Evolutionary conservation across 2,113 vertebrate species (phyloP), one percentile per base, ranked within the genome.

Genomic region (Arenaria interpres): DNA sequence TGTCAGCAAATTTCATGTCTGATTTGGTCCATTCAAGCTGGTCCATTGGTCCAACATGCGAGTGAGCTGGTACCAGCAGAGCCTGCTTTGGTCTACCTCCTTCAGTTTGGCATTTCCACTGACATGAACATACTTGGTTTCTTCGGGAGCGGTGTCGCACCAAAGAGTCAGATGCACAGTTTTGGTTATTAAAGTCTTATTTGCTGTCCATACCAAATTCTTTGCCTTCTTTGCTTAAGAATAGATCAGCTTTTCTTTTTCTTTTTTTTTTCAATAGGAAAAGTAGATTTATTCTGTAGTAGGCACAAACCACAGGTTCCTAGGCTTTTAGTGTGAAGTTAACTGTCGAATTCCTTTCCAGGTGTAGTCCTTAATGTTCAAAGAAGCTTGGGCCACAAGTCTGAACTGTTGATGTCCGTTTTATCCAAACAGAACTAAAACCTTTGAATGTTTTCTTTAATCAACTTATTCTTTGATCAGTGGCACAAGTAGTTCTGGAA

Each of bases 391-490:
- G 88, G 25, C 64, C 15, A 21, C 32, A 53, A 69, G 76, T 71
- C 56, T 3, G 3, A 74, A 84, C 48, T 72, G 21, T 75, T 90
- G n/a, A 54, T 90, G n/a, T 66, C 25, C 87, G 11, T 48, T 94
- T 78, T 81, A 85, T 85, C 69, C 56, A 87, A 75, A 68, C 21
- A 63, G n/a, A 81, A n/a, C 35, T 71, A 72, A 94, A 96, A 75
- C 32, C 68, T 94, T 93, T 76, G 46, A 81, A 80, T 53, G 11
- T 80, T 93, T 93, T 67, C 50, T 78, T 90, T 79, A 84, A 84
- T 93, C 46, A n/a, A 86, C 35, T 88, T 72, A 35, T 20, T 93
- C 73, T 93, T 95, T 90, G 79, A 94, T 94, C 88, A 56, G 46
- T 74, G 33, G 43, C 25, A 63, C 19, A 63, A 67, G 28, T 30